phyloP scores from a whole-genome alignment of 2,113 vertebrate genomes.

The Tinamus guttatus region DNA sequence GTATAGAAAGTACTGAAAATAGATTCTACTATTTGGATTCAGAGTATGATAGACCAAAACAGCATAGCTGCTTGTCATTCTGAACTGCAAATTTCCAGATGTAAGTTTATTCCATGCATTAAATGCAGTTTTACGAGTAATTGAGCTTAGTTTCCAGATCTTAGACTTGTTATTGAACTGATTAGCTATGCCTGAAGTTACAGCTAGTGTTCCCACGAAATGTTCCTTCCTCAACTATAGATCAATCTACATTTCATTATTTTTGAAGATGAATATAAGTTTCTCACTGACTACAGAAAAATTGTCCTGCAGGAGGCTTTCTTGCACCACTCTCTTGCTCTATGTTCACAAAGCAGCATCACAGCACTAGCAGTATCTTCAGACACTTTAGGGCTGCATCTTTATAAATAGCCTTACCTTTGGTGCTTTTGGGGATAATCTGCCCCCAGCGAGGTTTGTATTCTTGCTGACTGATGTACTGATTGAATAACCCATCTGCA shows the following conservation, averaged over 20 bases:
- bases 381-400: background rate
- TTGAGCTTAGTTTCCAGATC: background rate
- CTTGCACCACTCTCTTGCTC: background rate
- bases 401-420: conserved; percentile 81
- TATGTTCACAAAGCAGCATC: background rate
- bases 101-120: background rate
- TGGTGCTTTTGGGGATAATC: conserved; percentile 97
- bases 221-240: background rate
- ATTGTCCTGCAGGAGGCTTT: background rate
- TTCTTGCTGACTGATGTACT: conserved; percentile 99
- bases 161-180: background rate
- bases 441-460: conserved; percentile 99
- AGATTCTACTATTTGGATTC: background rate
- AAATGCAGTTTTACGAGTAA: background rate
- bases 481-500: conserved; percentile 96
- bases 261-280: background rate
- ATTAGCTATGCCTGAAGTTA: background rate
- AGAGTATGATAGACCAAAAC: background rate
- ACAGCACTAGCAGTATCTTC: background rate
- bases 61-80: background rate
- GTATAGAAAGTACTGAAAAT: background rate
- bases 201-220: background rate
- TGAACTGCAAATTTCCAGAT: background rate
- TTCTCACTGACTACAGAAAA: background rate
- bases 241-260: background rate